Conservation (phyloP, 2,888 invertebrate genomes). For the Enchytraeus crypticus region DNA sequence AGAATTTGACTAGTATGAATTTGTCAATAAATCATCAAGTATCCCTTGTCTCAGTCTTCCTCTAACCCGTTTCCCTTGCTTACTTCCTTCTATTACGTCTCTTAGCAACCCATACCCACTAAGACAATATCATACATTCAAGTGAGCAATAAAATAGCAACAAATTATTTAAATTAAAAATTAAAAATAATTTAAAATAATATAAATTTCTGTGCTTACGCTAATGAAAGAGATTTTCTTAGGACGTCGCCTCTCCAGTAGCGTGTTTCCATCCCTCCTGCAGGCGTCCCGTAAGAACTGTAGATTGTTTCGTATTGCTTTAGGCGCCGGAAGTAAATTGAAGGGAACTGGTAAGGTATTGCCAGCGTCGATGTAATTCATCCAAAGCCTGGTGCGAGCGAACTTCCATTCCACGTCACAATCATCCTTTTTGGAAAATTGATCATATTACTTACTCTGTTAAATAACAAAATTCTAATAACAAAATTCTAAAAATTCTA, state of each 20-base stretch:
- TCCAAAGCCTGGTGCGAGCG: conserved; percentile 64
- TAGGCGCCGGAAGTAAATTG: conserved; percentile 56
- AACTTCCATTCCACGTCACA: conserved; percentile 67
- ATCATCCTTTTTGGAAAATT: too few species aligned
- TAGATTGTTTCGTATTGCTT: conserved; percentile 39
- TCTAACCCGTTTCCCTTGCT: too few species aligned
- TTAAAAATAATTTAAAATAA: too few species aligned
- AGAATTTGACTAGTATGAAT: too few species aligned
- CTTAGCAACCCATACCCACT: too few species aligned
- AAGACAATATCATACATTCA: too few species aligned
- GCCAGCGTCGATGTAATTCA: conserved; percentile 64
- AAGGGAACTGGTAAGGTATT: conserved; percentile 62
- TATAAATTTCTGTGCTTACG: too few species aligned
- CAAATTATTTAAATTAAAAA: too few species aligned
- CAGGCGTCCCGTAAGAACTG: conserved; percentile 29
- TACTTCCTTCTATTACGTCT: too few species aligned
- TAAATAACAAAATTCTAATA: background rate
- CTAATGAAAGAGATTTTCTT: conserved; percentile 43
- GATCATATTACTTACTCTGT: background rate
- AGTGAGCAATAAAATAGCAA: too few species aligned
- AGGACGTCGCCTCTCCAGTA: conserved; percentile 32
- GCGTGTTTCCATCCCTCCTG: conserved; percentile 29
- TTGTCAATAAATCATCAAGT: too few species aligned
- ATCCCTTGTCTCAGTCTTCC: too few species aligned
- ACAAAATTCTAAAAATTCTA: background rate